Evolutionary conservation across 2,888 invertebrate genomes (phyloP).

Genomic region (Spodoptera littoralis): DNA sequence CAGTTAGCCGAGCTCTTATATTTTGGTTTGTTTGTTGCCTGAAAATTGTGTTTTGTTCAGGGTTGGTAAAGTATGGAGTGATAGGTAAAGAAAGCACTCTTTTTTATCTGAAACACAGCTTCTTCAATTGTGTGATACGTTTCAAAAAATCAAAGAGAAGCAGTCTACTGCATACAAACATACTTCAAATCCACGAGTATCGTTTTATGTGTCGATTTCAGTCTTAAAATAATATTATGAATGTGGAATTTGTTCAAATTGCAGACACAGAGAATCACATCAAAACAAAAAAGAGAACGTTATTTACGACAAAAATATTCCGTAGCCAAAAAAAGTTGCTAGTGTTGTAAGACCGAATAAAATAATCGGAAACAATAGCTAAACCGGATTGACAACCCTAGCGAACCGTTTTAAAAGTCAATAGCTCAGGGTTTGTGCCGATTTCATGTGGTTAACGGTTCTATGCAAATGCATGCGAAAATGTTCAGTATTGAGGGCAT

Average conservation of each 20-base stretch:
- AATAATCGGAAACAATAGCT: constrained; percentile 6
- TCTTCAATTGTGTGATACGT: no score
- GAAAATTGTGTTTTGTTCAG: constrained; percentile 49
- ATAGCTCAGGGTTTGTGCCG: constrained; percentile 55
- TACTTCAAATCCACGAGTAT: no score
- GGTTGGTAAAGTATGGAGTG: constrained; percentile 36
- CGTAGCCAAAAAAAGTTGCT: not conserved
- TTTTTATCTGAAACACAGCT: no score
- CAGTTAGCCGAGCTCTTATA: constrained; percentile 51
- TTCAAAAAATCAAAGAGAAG: no score
- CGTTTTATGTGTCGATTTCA: no score
- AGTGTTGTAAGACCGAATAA: constrained; percentile 7
- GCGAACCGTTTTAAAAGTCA: constrained; percentile 60
- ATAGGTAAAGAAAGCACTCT: no score
- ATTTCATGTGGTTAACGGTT: constrained; percentile 64
- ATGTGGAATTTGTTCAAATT: no score
- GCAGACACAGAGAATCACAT: no score
- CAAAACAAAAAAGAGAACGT: no score
- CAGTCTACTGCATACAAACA: no score
- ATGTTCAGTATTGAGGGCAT: constrained; percentile 58
- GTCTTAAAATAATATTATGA: no score
- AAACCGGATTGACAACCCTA: constrained; percentile 41
- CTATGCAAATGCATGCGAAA: constrained; percentile 59
- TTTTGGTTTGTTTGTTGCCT: constrained; percentile 49
- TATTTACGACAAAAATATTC: no score